Base-by-base conservation (phyloP, 2,888 invertebrate genomes). In the Limnephilus rhombicus region DNA sequence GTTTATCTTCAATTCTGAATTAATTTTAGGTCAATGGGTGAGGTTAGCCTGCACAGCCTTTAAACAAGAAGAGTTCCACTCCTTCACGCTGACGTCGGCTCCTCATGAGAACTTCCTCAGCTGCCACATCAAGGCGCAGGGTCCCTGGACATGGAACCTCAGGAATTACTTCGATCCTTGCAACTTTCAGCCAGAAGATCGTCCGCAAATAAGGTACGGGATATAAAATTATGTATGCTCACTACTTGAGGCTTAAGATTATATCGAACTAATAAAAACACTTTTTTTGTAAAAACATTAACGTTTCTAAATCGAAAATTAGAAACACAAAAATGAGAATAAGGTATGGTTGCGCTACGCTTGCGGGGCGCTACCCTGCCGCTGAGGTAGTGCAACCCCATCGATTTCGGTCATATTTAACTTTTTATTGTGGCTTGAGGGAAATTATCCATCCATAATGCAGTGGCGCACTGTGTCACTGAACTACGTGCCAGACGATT, bases 101-200 rank as follows among this genome's bases (percentile, higher is more conserved):
- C 99, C 99, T 0, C 99, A 99, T 94, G 99, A 99, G 95, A 99
- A 99, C 95, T 98, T 97, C 95, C 96, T 99, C 18, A 99, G 99
- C 4, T 98, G 99, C 94, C 99, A 99, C 95, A 99, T 99, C 94
- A 99, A 99, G 94, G 97, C 97, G 0, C 97, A 97, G 94, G 97
- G 99, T 0, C 99, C 99, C 0, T 99, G 99, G 99, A 99, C 99
- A 0, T 99, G 99, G 99, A 99, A 99, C 94, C 96, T 99, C 37
- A 97, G 99, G 87, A 99, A 99, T 95, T 99, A 98, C 94, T 99
- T 99, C 94, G 99, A 99, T 95, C 99, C 99, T 0, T 98, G 98
- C 95, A 99, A 99, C 94, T 98, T 97, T 94, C 98, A 98, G 95
- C 97, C 98, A 0, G 98, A 98, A 94, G 98, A 98, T 94, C 98